phyloP scores from a whole-genome alignment of 64 coral and sea anemone genomes.

The Montipora sp. region DNA sequence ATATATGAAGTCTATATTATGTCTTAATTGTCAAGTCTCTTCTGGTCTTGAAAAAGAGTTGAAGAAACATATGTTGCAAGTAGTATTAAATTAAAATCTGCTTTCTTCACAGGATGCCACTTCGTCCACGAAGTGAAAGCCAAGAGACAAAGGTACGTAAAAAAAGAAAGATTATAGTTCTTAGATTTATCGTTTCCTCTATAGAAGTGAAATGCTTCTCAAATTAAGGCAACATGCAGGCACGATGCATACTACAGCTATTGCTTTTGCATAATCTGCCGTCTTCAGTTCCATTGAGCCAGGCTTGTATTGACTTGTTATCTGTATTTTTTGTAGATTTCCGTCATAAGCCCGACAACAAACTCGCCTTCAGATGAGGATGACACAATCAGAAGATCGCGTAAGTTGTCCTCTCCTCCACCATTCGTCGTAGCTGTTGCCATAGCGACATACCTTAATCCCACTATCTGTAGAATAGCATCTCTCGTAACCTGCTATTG shows the following conservation, averaged over 20 bases:
- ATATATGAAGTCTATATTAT: too few species aligned
- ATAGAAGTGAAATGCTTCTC: too few species aligned
- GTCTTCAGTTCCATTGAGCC: too few species aligned
- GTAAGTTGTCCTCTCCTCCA: background rate
- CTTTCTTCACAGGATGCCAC: background rate
- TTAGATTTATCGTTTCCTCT: background rate
- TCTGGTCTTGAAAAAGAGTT: background rate
- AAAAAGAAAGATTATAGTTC: background rate
- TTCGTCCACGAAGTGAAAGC: background rate
- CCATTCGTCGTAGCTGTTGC: background rate
- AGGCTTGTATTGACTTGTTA: background rate
- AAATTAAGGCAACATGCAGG: too few species aligned
- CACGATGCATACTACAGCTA: too few species aligned
- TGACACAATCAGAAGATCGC: background rate
- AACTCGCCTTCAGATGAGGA: background rate
- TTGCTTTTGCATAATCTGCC: background rate
- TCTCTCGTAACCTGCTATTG: too few species aligned
- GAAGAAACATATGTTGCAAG: too few species aligned
- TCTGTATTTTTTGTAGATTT: background rate
- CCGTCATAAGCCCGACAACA: background rate
- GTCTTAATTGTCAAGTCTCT: too few species aligned
- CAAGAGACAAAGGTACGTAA: background rate
- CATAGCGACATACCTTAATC: background rate
- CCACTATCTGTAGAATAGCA: too few species aligned
- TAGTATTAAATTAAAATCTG: background rate